Conservation (phyloP, 2,797 vertebrate species). For the Bradypodion pumilum region DNA sequence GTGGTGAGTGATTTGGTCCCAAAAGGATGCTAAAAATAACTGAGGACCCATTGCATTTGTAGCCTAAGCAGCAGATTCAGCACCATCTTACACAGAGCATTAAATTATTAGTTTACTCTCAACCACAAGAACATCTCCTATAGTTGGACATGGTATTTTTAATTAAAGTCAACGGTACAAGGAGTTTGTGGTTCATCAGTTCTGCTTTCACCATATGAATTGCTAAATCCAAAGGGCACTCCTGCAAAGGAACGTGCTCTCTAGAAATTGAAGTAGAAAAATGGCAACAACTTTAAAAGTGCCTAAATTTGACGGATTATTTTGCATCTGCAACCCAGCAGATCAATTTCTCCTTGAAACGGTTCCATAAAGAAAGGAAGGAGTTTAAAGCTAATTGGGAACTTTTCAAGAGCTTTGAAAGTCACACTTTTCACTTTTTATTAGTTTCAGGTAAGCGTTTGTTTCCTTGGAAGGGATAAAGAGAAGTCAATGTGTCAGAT, state of each 20-base stretch:
- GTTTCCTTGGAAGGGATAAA: neutral
- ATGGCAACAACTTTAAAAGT: neutral
- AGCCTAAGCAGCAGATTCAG: slow-evolving; percentile 48
- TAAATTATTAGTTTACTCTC: slow-evolving; percentile 46
- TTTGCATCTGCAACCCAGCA: slow-evolving; percentile 3
- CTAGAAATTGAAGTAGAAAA: neutral
- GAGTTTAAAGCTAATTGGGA: neutral
- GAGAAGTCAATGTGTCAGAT: neutral
- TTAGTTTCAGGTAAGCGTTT: neutral
- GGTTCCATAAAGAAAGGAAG: neutral
- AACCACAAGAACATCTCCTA: slow-evolving; percentile 61
- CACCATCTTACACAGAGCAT: slow-evolving; percentile 27
- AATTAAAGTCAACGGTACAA: slow-evolving; percentile 65
- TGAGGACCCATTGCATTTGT: slow-evolving; percentile 28
- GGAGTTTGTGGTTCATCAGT: slow-evolving; percentile 55
- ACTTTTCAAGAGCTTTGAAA: neutral
- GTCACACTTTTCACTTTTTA: neutral
- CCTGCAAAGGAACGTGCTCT: slow-evolving; percentile 37
- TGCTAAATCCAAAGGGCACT: slow-evolving; percentile 58
- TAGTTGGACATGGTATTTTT: slow-evolving; percentile 67
- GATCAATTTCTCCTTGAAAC: slow-evolving; percentile 20
- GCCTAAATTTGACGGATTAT: slow-evolving; percentile 21
- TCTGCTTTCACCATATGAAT: slow-evolving; percentile 29
- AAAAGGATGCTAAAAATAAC: slow-evolving; percentile 38
- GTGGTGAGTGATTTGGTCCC: slow-evolving; percentile 32